A percentile compares a stretch with the other conserved stretches of the same genome.
These are phyloP conservation scores for Euura saliciscinereae DNA, from an alignment of 1,140 invertebrate genomes.

Conservation along the genomic window DNA sequence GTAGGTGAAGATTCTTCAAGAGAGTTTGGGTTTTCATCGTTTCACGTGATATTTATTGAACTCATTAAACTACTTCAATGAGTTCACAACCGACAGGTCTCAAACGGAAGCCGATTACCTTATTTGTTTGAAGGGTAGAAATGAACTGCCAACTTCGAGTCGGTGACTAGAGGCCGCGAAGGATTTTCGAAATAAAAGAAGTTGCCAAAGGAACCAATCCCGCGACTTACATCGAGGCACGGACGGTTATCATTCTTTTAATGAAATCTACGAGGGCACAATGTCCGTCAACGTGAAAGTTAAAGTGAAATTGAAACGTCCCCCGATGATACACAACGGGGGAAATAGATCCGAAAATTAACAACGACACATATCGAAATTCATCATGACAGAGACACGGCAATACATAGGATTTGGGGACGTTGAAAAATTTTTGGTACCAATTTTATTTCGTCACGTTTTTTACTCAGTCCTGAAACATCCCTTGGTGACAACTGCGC, in stretches of 20 bases:
- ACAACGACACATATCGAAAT: neutral
- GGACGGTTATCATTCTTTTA: neutral
- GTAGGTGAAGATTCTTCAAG: neutral
- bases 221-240: neutral
- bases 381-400: slow-evolving; percentile 5
- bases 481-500: neutral
- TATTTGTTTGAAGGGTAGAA: neutral
- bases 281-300: neutral
- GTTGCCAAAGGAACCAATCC: neutral
- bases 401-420: neutral
- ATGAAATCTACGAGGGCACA: neutral
- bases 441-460: neutral
- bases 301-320: slow-evolving; percentile 8
- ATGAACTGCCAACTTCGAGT: neutral
- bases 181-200: neutral
- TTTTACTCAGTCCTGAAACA: neutral
- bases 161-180: neutral
- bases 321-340: neutral
- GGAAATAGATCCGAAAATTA: neutral
- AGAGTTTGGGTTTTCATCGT: neutral
- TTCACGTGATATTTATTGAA: neutral
- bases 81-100: neutral
- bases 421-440: slow-evolving; percentile 8
- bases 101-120: neutral
- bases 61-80: neutral